These are phyloP conservation scores for Scaptomyza graminum DNA, from an alignment of 1,140 invertebrate genomes.

Conservation along the genomic window DNA sequence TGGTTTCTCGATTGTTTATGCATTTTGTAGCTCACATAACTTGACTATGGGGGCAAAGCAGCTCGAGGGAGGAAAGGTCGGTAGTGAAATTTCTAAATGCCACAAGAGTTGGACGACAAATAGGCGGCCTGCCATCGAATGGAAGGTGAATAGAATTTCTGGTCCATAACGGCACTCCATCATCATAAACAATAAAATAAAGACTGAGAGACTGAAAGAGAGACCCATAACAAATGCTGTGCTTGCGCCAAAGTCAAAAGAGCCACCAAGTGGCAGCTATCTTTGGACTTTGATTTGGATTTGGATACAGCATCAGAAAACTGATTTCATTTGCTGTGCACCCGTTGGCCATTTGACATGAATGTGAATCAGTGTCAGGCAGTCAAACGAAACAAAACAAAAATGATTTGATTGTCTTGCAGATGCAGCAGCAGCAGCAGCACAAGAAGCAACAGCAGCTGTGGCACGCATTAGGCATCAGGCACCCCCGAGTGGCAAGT, in stretches of 20 bases:
- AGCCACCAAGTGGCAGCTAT: constrained; percentile 30
- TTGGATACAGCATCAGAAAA: constrained; percentile 33
- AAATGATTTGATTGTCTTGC: constrained; percentile 48
- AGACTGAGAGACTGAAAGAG: background rate
- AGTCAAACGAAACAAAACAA: constrained; percentile 12
- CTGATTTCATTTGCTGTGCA: constrained; percentile 48
- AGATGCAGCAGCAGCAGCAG: constrained; percentile 18
- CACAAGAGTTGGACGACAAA: constrained; percentile 60
- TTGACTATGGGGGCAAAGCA: background rate
- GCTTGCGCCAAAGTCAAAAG: constrained; percentile 61
- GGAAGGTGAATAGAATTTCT: constrained; percentile 54
- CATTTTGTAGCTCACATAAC: constrained; percentile 67
- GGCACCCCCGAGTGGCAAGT: constrained; percentile 47
- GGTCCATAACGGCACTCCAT: constrained; percentile 63
- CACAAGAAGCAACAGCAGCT: background rate
- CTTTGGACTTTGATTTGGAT: constrained; percentile 1
- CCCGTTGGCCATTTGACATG: constrained; percentile 52
- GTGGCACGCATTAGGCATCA: constrained; percentile 29
- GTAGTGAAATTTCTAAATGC: constrained; percentile 56
- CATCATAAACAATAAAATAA: constrained; percentile 71
- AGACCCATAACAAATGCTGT: constrained; percentile 46
- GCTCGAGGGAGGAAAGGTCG: background rate
- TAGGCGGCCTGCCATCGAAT: constrained; percentile 40
- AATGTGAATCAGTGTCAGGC: constrained; percentile 49
- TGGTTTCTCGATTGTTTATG: constrained; percentile 78